Conservation (phyloP, 2,113 vertebrate genomes). For the Balaenoptera acutorostrata region DNA sequence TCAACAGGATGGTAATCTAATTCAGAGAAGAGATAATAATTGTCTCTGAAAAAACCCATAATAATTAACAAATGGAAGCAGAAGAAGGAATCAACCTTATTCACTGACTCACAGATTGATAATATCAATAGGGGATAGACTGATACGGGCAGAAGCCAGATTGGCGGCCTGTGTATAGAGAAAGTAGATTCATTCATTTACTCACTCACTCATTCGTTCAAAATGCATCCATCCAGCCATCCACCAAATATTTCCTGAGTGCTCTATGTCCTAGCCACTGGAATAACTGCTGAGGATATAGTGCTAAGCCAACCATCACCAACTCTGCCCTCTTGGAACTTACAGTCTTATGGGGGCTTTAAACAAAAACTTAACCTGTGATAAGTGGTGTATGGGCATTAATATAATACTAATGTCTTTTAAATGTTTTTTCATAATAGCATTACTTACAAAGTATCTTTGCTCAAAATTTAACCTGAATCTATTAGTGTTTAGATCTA, state of each 20-base stretch:
- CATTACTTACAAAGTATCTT: neutral
- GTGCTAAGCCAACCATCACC: neutral
- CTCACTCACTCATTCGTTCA: neutral
- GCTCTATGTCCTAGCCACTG: rapidly evolving
- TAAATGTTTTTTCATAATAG: neutral
- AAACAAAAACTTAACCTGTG: neutral
- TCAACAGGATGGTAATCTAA: neutral
- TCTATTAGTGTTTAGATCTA: neutral
- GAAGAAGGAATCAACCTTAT: neutral
- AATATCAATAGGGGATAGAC: neutral
- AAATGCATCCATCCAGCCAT: neutral
- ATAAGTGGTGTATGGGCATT: neutral
- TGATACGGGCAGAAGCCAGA: neutral
- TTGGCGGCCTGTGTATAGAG: neutral
- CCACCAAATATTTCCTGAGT: neutral
- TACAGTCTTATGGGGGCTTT: neutral
- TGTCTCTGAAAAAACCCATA: neutral
- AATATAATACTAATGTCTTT: neutral
- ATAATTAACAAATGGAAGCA: neutral
- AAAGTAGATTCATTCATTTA: neutral
- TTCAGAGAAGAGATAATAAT: neutral
- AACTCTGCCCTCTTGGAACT: neutral
- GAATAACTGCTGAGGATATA: neutral
- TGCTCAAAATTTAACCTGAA: neutral
- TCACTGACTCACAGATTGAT: too few species aligned